Evolutionary conservation across 1,140 invertebrate species (phyloP).

Genomic region (Drosophila bocki): DNA sequence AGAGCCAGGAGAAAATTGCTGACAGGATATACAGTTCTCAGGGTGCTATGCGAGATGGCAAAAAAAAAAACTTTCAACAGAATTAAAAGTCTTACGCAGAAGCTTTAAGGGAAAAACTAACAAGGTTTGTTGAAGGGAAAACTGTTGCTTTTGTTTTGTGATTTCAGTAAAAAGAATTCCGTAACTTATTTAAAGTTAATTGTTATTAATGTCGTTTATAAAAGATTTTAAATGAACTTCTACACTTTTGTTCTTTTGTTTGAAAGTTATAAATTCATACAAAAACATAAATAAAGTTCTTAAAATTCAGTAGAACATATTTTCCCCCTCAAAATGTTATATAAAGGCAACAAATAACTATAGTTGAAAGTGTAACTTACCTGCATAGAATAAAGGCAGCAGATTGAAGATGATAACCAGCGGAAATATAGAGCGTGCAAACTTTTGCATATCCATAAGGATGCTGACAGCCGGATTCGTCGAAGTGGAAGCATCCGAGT

Average conservation of each 20-base stretch:
- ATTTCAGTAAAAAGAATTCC: not conserved
- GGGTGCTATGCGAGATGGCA: slow-evolving; percentile 3
- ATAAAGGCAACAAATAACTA: not conserved
- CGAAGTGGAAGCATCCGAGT: slow-evolving; percentile 45
- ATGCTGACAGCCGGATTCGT: slow-evolving; percentile 60
- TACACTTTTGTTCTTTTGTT: not conserved
- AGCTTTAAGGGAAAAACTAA: not conserved
- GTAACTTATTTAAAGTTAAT: not conserved
- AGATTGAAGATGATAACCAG: slow-evolving; percentile 84
- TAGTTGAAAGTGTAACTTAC: slow-evolving; percentile 54
- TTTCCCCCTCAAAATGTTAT: not conserved
- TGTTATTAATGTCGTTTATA: not conserved
- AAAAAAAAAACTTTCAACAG: not conserved
- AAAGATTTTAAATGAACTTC: not conserved
- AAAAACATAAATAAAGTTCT: not conserved
- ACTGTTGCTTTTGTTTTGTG: not conserved
- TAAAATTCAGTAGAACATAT: not conserved
- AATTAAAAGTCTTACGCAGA: not conserved
- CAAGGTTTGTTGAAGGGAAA: not conserved
- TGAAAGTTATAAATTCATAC: not conserved
- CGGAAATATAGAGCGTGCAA: slow-evolving; percentile 81
- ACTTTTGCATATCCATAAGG: slow-evolving; percentile 78
- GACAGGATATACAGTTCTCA: slow-evolving; percentile 8
- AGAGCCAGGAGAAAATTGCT: slow-evolving; percentile 25
- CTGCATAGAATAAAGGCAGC: slow-evolving; percentile 85